phyloP scores from a whole-genome alignment of 2,797 vertebrate species.

The Heliangelus exortis region DNA sequence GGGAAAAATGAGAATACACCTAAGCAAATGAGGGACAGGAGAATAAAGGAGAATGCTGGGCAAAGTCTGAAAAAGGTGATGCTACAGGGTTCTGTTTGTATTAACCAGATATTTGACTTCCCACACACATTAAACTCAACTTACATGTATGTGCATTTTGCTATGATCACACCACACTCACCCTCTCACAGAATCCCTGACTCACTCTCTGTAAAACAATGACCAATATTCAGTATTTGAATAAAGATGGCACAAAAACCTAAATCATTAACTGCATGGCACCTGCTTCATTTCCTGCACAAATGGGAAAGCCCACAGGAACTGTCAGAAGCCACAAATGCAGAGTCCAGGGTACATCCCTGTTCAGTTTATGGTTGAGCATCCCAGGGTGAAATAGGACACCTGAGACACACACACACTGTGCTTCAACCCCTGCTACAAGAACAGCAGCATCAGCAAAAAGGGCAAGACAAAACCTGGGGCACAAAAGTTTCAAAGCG shows the following conservation, averaged over 20 bases:
- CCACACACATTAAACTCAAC: background rate
- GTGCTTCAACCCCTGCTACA: background rate
- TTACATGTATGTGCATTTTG: background rate
- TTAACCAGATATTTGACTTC: background rate
- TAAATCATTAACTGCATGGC: background rate
- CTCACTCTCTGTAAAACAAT: background rate
- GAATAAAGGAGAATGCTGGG: background rate
- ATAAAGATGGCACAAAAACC: background rate
- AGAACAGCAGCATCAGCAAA: background rate
- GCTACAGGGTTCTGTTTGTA: background rate
- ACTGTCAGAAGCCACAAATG: background rate
- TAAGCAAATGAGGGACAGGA: background rate
- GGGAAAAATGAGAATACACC: background rate
- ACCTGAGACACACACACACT: accelerated
- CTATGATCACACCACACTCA: background rate
- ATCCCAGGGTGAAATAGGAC: background rate
- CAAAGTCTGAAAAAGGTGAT: background rate
- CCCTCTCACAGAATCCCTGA: background rate
- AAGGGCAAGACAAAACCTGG: background rate
- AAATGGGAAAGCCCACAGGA: background rate
- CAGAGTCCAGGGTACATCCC: background rate
- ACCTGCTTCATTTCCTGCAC: background rate
- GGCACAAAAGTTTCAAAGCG: background rate
- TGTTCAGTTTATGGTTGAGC: background rate
- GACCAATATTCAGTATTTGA: background rate